Percentiles rank a stretch among this genome's conserved stretches.
Conservation (phyloP, 2,113 vertebrate genomes). For the Monopterus albus region DNA sequence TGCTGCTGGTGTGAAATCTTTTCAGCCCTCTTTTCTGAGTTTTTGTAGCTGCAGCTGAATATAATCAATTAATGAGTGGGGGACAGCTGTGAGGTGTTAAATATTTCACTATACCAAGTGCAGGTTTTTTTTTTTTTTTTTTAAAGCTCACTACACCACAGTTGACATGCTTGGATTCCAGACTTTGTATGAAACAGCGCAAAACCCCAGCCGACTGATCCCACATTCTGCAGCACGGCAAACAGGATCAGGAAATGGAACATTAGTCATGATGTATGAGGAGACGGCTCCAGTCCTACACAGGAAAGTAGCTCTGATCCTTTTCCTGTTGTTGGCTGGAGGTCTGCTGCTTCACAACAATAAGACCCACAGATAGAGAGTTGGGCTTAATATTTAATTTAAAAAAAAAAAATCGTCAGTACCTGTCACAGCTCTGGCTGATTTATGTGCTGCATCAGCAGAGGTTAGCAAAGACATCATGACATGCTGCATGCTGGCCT, state of each 20-base stretch:
- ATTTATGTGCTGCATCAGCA: too few species aligned
- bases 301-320: conserved; percentile 63
- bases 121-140: too few species aligned
- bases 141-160: not conserved
- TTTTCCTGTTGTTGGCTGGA: conserved; percentile 69
- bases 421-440: too few species aligned
- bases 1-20: not conserved
- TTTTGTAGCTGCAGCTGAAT: not conserved
- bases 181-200: not conserved
- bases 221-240: conserved; percentile 42
- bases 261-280: conserved; percentile 63
- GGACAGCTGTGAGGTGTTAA: not conserved
- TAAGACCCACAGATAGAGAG: too few species aligned
- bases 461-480: too few species aligned
- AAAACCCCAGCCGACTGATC: not conserved
- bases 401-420: too few species aligned
- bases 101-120: not conserved
- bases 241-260: conserved; percentile 69
- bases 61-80: not conserved
- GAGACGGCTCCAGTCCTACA: not conserved
- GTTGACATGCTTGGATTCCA: not conserved
- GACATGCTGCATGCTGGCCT: too few species aligned
- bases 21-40: not conserved
- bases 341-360: conserved; percentile 30
- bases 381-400: too few species aligned